Percentiles rank a stretch among this genome's conserved stretches.
Evolutionary conservation across 2,888 invertebrate genomes (phyloP).

Genomic region (Eustalomyia histrio): DNA sequence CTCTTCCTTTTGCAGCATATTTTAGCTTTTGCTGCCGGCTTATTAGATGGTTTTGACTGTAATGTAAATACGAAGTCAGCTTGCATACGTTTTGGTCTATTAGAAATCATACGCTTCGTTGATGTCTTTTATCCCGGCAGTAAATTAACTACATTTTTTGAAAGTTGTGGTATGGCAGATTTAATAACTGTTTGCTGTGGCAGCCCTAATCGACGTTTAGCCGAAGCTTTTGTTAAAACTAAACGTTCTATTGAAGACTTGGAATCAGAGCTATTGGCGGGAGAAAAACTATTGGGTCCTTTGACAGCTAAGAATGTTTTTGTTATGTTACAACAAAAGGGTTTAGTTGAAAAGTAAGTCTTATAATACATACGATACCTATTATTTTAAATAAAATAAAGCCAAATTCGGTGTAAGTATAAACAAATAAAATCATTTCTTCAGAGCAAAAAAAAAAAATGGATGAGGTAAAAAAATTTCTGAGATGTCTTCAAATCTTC

Average conservation of each 20-base stretch:
- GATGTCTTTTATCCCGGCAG: slow-evolving; percentile 95
- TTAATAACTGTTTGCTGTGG: slow-evolving; percentile 99
- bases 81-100: slow-evolving; percentile 96
- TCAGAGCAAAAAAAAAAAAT: no score
- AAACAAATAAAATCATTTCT: no score
- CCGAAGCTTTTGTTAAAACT: slow-evolving; percentile 95
- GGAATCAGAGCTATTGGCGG: slow-evolving; percentile 96
- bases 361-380: not conserved
- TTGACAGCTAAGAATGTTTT: slow-evolving; percentile 99
- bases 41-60: slow-evolving; percentile 96
- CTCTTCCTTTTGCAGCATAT: slow-evolving; percentile 86
- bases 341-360: slow-evolving; percentile 90
- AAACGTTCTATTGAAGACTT: slow-evolving; percentile 93
- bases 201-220: slow-evolving; percentile 94
- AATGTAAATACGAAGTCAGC: slow-evolving; percentile 99
- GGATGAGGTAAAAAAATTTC: no score
- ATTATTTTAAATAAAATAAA: no score
- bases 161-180: slow-evolving; percentile 99
- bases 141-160: slow-evolving; percentile 95
- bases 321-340: slow-evolving; percentile 92
- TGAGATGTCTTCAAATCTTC: no score
- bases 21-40: slow-evolving; percentile 98
- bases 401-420: no score
- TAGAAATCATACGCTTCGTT: slow-evolving; percentile 99
- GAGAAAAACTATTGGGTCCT: slow-evolving; percentile 98